Evolutionary conservation across 2,113 vertebrate species (phyloP).

Genomic region (Campylorhamphus procurvoides): DNA sequence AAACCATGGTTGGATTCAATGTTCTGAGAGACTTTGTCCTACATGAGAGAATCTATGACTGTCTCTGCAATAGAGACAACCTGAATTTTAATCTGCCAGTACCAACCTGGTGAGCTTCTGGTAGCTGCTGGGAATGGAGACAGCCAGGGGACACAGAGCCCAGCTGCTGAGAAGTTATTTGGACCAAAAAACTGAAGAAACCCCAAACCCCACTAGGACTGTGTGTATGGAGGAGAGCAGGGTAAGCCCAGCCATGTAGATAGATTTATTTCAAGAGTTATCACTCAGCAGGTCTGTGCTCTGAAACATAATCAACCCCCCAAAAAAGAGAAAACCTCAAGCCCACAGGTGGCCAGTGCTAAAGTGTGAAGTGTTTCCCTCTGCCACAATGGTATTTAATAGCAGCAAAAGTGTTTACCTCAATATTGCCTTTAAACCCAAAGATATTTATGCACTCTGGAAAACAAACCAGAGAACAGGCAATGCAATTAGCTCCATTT

Average conservation of each 20-base stretch:
- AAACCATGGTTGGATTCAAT: rapidly evolving
- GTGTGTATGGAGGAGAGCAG: rapidly evolving
- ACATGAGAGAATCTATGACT: rapidly evolving
- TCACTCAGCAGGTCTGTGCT: background rate
- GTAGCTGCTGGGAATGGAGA: background rate
- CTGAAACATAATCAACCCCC: background rate
- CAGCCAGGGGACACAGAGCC: rapidly evolving
- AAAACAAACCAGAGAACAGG: background rate
- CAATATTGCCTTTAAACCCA: background rate
- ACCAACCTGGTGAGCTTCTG: background rate
- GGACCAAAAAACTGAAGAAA: background rate
- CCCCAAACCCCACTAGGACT: background rate
- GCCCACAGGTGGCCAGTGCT: background rate
- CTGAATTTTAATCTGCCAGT: background rate
- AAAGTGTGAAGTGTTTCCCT: background rate
- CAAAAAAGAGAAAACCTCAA: background rate
- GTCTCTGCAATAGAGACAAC: background rate
- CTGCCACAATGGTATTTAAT: constrained; percentile 11
- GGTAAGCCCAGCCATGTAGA: background rate
- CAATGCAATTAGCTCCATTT: background rate
- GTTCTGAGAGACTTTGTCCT: no score
- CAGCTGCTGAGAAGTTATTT: background rate
- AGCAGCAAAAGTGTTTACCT: constrained; percentile 8
- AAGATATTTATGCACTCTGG: background rate
- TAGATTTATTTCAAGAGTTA: background rate